Evolutionary conservation across 2,113 vertebrate genomes (phyloP).

Genomic region (Vulpes ferrilata): DNA sequence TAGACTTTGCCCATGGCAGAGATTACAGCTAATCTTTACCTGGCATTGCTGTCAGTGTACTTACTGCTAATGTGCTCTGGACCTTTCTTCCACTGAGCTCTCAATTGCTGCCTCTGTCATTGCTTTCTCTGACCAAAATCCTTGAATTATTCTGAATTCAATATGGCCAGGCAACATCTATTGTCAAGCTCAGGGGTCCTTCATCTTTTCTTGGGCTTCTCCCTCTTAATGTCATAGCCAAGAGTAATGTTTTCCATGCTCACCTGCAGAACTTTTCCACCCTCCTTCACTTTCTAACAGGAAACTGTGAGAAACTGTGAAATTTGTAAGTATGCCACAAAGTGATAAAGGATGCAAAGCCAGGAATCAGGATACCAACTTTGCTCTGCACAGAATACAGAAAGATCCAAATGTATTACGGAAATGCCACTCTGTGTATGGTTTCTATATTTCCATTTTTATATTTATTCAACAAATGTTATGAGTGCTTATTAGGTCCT

Average conservation of each 20-base stretch:
- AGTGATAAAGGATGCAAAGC: constrained; percentile 35
- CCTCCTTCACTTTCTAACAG: constrained; percentile 35
- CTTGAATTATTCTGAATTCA: constrained; percentile 37
- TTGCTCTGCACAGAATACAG: background rate
- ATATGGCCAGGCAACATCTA: background rate
- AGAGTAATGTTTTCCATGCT: constrained; percentile 5
- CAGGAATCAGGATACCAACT: constrained; percentile 22
- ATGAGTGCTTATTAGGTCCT: constrained; percentile 33
- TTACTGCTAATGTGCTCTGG: background rate
- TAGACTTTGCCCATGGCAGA: background rate
- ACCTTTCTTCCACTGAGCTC: background rate
- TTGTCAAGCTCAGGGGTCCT: constrained; percentile 22
- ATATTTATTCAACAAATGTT: constrained; percentile 52
- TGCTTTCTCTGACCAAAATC: constrained; percentile 38
- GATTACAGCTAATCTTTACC: background rate
- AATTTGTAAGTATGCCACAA: constrained; percentile 12
- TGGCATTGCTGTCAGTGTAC: background rate
- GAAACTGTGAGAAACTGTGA: background rate
- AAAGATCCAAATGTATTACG: background rate
- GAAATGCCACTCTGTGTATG: constrained; percentile 14
- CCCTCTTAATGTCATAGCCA: constrained; percentile 38
- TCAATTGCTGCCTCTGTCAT: background rate
- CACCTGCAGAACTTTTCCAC: background rate
- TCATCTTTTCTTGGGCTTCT: constrained; percentile 40
- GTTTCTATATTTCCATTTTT: constrained; percentile 56